Evolutionary conservation across 1,140 invertebrate genomes (phyloP).

Genomic region (Magallana ariakensis): DNA sequence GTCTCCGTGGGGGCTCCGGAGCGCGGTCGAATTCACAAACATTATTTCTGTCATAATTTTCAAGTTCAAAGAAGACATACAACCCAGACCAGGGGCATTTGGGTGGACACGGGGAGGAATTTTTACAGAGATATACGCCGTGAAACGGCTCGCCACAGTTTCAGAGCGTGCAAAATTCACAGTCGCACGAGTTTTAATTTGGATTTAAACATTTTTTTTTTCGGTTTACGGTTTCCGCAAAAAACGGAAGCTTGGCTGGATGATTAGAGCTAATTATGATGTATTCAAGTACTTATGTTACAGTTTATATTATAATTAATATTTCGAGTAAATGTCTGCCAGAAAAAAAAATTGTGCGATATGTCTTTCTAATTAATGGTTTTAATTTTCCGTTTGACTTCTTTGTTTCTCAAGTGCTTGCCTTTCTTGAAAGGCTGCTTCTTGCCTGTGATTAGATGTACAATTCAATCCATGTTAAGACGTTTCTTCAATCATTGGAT

Average conservation of each 20-base stretch:
- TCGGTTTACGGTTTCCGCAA: constrained; percentile 5
- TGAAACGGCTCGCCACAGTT: neutral
- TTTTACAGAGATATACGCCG: neutral
- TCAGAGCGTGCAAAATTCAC: neutral
- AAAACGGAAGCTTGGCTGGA: constrained; percentile 19
- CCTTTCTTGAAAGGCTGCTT: neutral
- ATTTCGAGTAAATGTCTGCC: no score
- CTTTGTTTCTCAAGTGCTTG: constrained; percentile 7
- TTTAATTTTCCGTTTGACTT: constrained; percentile 12
- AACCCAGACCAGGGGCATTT: neutral
- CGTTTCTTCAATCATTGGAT: neutral
- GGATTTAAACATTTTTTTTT: constrained; percentile 16
- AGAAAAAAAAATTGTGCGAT: neutral
- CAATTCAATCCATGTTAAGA: neutral
- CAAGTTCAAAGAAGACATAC: constrained; percentile 27
- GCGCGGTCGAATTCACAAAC: constrained; percentile 31
- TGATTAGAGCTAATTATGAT: neutral
- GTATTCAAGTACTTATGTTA: no score
- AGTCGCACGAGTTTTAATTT: constrained; percentile 5
- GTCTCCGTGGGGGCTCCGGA: neutral
- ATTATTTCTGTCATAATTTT: constrained; percentile 31
- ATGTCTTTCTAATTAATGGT: constrained; percentile 9
- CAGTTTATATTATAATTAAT: no score
- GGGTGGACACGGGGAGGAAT: constrained; percentile 3
- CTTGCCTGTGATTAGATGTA: no score